Conservation (phyloP, 1,140 invertebrate species). For the Meloidogyne floridensis region DNA sequence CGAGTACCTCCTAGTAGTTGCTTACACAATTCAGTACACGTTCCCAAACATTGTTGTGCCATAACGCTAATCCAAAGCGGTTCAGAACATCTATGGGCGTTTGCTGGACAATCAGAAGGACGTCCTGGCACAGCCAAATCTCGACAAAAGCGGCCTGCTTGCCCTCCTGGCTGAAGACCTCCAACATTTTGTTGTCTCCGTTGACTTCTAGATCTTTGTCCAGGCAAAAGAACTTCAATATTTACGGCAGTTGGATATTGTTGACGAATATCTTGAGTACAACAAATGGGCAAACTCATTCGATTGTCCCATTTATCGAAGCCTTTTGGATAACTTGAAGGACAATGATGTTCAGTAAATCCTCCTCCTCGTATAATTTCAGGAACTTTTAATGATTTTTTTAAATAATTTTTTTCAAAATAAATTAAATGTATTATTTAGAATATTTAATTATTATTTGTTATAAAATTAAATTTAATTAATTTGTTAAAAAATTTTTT, state of each 20-base stretch:
- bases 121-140: conserved; percentile 20
- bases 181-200: background rate
- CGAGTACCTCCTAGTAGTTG: background rate
- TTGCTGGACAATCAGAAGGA: conserved; percentile 20
- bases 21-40: background rate
- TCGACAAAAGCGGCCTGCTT: background rate
- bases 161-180: background rate
- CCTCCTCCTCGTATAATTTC: background rate
- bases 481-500: background rate
- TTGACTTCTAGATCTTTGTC: background rate
- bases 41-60: conserved; percentile 16
- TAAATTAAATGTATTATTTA: too few relatives aligned
- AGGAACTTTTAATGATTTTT: background rate
- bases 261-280: background rate
- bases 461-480: background rate
- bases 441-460: too few relatives aligned
- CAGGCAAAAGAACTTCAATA: conserved; percentile 3
- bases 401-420: background rate
- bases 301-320: conserved; percentile 6
- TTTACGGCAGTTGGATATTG: background rate
- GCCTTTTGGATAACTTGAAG: background rate
- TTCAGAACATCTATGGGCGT: background rate
- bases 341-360: background rate
- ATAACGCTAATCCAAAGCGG: background rate
- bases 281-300: background rate